Percentiles rank a stretch among this genome's conserved stretches.
Evolutionary conservation across 2,113 vertebrate genomes (phyloP).

Genomic region (Pseudorectes ferrugineus): DNA sequence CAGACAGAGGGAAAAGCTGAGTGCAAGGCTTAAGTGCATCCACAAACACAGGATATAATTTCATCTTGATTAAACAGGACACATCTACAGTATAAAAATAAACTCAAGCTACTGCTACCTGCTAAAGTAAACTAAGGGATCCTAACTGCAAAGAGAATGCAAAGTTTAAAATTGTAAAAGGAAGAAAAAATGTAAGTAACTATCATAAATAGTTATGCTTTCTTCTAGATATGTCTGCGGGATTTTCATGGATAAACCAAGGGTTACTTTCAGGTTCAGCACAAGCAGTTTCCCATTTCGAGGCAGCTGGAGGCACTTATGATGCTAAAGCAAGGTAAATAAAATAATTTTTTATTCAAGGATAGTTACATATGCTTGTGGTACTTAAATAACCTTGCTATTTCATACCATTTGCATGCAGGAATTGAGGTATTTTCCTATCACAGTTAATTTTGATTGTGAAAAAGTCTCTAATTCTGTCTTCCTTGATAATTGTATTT

Average conservation of each 20-base stretch:
- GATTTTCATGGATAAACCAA: conserved; percentile 75
- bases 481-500: background rate
- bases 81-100: background rate
- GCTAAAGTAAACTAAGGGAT: background rate
- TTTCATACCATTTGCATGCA: background rate
- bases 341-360: background rate
- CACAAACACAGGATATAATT: background rate
- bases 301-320: conserved; percentile 41
- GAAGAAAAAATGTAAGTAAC: background rate
- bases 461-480: background rate
- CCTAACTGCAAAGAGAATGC: background rate
- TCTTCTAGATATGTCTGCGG: conserved; percentile 77
- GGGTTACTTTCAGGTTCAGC: conserved; percentile 70
- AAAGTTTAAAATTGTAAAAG: background rate
- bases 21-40: background rate
- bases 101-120: background rate
- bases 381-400: background rate
- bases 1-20: background rate
- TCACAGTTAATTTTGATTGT: background rate
- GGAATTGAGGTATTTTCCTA: background rate
- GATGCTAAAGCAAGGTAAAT: conserved; percentile 72
- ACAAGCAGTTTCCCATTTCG: conserved; percentile 60
- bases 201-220: background rate
- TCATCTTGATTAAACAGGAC: background rate
- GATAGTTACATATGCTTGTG: background rate